Evolutionary conservation across 1,140 invertebrate genomes (phyloP).

Genomic region (Globodera rostochiensis): DNA sequence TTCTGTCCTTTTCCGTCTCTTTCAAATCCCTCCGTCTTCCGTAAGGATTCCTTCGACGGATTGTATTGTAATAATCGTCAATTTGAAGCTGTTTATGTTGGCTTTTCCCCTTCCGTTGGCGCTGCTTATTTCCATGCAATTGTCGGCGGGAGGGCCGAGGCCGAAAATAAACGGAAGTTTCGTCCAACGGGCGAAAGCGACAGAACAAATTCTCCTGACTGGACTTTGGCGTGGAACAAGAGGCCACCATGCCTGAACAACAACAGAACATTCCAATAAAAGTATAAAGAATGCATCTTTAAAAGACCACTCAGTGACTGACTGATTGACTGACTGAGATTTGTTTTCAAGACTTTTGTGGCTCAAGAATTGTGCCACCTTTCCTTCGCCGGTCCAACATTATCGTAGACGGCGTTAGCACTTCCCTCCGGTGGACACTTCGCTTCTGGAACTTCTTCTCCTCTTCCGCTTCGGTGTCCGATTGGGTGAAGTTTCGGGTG

Average conservation of each 20-base stretch:
- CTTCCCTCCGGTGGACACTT: not conserved
- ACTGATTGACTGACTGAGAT: no score
- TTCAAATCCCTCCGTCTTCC: no score
- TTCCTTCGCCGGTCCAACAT: conserved; percentile 7
- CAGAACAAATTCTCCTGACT: conserved; percentile 2
- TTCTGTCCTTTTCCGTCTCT: no score
- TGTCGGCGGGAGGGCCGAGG: not conserved
- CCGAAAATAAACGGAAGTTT: conserved; percentile 4
- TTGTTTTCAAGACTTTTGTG: no score
- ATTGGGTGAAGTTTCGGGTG: conserved; percentile 28
- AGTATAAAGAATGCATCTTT: no score
- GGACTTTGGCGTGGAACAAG: conserved; percentile 9
- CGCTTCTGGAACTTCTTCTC: conserved; percentile 21
- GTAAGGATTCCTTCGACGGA: not conserved
- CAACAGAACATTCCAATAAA: no score
- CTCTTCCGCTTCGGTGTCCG: conserved; percentile 32
- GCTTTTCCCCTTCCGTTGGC: not conserved
- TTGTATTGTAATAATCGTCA: not conserved
- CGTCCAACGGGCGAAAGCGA: not conserved
- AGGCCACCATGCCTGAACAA: conserved; percentile 11
- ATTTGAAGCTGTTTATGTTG: conserved; percentile 3
- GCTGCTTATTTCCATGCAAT: not conserved
- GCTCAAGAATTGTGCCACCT: not conserved
- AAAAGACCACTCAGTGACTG: no score
- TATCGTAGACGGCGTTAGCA: not conserved